phyloP scores from a whole-genome alignment of 2,797 vertebrate species.

The Myotis daubentonii region DNA sequence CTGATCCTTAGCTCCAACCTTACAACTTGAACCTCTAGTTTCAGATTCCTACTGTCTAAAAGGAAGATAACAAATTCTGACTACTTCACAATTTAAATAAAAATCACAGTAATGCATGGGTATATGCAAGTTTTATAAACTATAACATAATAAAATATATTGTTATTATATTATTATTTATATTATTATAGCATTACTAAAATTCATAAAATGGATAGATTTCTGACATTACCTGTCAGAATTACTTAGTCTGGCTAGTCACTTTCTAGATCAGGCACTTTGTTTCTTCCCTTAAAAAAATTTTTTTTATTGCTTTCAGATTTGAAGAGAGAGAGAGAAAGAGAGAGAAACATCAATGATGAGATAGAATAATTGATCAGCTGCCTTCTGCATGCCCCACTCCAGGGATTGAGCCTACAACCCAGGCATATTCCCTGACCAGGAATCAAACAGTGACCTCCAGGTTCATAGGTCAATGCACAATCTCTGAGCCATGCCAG shows the following conservation, averaged over 20 bases:
- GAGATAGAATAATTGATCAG: too few relatives aligned
- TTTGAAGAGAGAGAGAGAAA: too few relatives aligned
- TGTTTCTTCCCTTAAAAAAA: neutral
- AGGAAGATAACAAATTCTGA: neutral
- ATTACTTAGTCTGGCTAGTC: neutral
- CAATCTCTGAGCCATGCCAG: too few relatives aligned
- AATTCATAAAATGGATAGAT: neutral
- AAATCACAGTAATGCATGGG: neutral
- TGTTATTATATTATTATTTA: neutral
- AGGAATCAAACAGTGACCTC: too few relatives aligned
- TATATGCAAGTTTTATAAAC: neutral
- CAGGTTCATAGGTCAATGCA: too few relatives aligned
- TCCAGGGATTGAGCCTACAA: too few relatives aligned
- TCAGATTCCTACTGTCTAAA: neutral
- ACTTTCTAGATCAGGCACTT: constrained; percentile 34
- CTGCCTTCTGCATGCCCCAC: too few relatives aligned
- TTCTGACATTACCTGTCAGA: constrained; percentile 25
- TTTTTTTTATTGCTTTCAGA: too few relatives aligned
- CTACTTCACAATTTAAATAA: neutral
- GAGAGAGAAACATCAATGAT: too few relatives aligned
- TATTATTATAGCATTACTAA: neutral
- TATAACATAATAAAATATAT: neutral
- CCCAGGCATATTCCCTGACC: too few relatives aligned
- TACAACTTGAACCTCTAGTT: neutral
- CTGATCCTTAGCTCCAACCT: neutral